Evolutionary conservation across 2,113 vertebrate species (phyloP).

Genomic region (Malurus cyaneus): DNA sequence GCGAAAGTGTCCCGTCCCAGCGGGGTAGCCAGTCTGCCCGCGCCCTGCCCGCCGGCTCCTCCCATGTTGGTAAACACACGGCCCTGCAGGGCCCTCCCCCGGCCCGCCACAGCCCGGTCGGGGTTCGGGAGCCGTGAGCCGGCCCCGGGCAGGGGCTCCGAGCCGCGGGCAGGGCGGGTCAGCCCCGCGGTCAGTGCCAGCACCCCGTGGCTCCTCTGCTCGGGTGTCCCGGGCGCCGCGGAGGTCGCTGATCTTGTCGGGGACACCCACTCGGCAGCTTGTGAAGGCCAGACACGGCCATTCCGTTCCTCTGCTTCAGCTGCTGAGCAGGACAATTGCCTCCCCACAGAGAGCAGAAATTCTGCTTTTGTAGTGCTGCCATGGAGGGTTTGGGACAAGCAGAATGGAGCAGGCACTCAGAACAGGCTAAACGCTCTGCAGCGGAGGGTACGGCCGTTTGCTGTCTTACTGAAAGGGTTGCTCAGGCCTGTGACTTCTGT

Average conservation of each 20-base stretch:
- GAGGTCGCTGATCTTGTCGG: no score
- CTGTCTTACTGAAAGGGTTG: background rate
- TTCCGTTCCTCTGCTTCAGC: background rate
- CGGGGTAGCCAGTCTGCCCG: no score
- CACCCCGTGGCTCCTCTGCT: background rate
- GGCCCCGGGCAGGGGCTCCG: accelerated
- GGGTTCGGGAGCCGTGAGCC: no score
- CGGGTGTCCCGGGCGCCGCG: accelerated
- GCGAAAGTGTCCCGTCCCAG: background rate
- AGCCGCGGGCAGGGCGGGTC: background rate
- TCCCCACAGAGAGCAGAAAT: accelerated
- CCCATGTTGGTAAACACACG: background rate
- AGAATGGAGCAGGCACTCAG: accelerated
- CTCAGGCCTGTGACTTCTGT: background rate
- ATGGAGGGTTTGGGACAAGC: background rate
- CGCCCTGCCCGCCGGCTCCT: background rate
- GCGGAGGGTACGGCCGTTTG: background rate
- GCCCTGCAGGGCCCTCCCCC: background rate
- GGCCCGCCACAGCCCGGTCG: background rate
- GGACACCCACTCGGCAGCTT: background rate
- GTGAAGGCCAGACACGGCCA: accelerated
- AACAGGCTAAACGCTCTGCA: no score
- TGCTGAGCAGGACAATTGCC: background rate
- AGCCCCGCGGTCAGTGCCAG: background rate
- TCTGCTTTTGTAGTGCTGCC: accelerated